Base-by-base conservation (phyloP, 2,113 vertebrate species). In the Picathartes gymnocephalus region DNA sequence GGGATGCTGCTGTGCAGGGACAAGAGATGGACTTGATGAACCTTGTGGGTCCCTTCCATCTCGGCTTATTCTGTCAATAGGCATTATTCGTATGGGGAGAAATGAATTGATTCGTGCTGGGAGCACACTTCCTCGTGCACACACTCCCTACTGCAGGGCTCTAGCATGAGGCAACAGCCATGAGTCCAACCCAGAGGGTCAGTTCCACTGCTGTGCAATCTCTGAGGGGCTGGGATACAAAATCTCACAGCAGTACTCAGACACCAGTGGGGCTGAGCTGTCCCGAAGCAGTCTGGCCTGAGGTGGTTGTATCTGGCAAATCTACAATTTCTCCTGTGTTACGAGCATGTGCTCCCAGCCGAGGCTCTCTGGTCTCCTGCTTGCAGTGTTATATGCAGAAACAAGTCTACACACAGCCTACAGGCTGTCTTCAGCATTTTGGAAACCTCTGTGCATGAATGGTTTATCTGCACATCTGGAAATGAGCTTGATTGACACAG, bases 381-480 rank as follows among this genome's bases (percentile, higher is more conserved):
- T 79, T 91, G 69, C 45, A 22, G 10, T 64, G 30, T 22, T 66
- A 5, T 12, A 4, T 33, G 22, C 24, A 66, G 45, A 69, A 39
- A 47, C 27, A 66, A 65, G 25, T 31, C 39, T 61, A 31, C 33
- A 62, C 0, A 0, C 42, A 53, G 42, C 39, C 74, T 71, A 44
- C 28, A 61, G 79, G 27, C 35, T 70, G 31, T 65, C 58, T 77
- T 58, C 54, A 90, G 68, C 50, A 27, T 83, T 80, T 70, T 92
- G 76, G 80, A 92, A 92, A 64, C 48, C 56, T 93, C 51, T 92
- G 42, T 86, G 47, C 13, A 6, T 64, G 50, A 88, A 54, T 60
- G 66, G n/a, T 81, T 88, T 86, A 39, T 94, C 71, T 86, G 42
- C 8, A 39, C 66, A 81, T 94, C 68, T 95, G 65, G 69, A 84